A percentile compares a stretch with the other conserved stretches of the same genome.
Evolutionary conservation across 2,888 invertebrate genomes (phyloP).

Genomic region (Agrilus cyanescens): DNA sequence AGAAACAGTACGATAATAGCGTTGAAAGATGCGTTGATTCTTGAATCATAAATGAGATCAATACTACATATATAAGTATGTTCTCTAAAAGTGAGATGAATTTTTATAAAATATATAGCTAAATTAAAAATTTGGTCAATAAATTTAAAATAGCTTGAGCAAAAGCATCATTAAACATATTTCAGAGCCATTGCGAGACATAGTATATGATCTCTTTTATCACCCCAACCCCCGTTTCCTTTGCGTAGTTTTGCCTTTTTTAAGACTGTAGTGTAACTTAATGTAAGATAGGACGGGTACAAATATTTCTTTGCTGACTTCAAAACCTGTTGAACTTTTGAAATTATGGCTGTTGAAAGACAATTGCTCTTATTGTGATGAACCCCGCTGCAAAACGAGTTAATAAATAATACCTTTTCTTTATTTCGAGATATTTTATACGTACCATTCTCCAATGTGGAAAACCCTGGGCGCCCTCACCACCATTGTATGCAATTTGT

Average conservation of each 20-base stretch:
- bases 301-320: slow-evolving; percentile 58
- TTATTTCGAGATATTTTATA: too few species aligned
- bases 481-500: slow-evolving; percentile 75
- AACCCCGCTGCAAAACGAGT: slow-evolving; percentile 60
- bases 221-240: slow-evolving; percentile 98
- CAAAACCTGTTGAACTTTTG: slow-evolving; percentile 70
- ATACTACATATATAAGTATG: too few species aligned
- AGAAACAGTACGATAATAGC: too few species aligned
- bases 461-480: slow-evolving; percentile 90
- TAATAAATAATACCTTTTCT: background rate
- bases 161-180: slow-evolving; percentile 19
- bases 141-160: slow-evolving; percentile 3
- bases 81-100: too few species aligned
- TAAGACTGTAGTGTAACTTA: slow-evolving; percentile 53
- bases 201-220: slow-evolving; percentile 69
- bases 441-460: slow-evolving; percentile 97
- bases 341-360: slow-evolving; percentile 72
- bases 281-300: slow-evolving; percentile 56
- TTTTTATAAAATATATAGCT: too few species aligned
- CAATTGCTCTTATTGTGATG: slow-evolving; percentile 92
- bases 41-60: too few species aligned
- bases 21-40: too few species aligned
- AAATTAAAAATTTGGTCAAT: too few species aligned
- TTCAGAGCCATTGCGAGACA: slow-evolving; percentile 61
- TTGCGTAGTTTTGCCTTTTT: slow-evolving; percentile 68